These are phyloP conservation scores for Asteroscopus sphinx DNA, from an alignment of 2,888 invertebrate genomes.

Conservation along the genomic window DNA sequence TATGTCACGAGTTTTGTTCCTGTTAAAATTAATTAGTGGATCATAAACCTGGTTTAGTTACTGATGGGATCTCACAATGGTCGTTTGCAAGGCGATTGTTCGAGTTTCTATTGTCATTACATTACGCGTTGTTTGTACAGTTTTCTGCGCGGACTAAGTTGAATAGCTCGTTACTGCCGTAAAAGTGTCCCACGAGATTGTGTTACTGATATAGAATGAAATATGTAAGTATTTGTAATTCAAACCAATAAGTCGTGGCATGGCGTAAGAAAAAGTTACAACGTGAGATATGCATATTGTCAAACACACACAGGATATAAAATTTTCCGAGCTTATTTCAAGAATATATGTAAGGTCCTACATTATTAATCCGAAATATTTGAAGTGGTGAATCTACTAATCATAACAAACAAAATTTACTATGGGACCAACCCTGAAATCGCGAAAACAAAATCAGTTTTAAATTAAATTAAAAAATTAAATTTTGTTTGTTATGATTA, in stretches of 20 bases:
- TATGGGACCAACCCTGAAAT: too few species aligned
- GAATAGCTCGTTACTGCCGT: slow-evolving; percentile 55
- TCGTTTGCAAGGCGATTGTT: slow-evolving; percentile 61
- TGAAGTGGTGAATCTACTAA: too few species aligned
- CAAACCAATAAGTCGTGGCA: slow-evolving; percentile 12
- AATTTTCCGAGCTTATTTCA: too few species aligned
- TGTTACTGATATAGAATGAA: slow-evolving; percentile 49
- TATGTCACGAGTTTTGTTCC: slow-evolving; percentile 57
- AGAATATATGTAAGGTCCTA: too few species aligned
- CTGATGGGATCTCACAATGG: slow-evolving; percentile 57
- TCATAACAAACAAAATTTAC: too few species aligned
- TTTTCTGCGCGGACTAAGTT: slow-evolving; percentile 41
- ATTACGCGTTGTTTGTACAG: slow-evolving; percentile 56
- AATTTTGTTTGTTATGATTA: too few species aligned
- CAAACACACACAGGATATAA: too few species aligned
- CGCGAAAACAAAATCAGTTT: too few species aligned
- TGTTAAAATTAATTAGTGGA: slow-evolving; percentile 42
- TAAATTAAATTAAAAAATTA: too few species aligned
- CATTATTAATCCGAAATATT: too few species aligned
- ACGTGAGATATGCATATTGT: slow-evolving; percentile 2
- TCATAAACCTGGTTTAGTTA: slow-evolving; percentile 51
- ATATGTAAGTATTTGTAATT: slow-evolving; percentile 38
- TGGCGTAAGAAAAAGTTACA: slow-evolving; percentile 2
- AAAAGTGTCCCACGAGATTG: slow-evolving; percentile 64
- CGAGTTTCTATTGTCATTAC: slow-evolving; percentile 54